Percentiles rank a stretch among this genome's conserved stretches.
These are phyloP conservation scores for Rhinophrynus dorsalis DNA, from an alignment of 2,797 vertebrate genomes.

Conservation along the genomic window DNA sequence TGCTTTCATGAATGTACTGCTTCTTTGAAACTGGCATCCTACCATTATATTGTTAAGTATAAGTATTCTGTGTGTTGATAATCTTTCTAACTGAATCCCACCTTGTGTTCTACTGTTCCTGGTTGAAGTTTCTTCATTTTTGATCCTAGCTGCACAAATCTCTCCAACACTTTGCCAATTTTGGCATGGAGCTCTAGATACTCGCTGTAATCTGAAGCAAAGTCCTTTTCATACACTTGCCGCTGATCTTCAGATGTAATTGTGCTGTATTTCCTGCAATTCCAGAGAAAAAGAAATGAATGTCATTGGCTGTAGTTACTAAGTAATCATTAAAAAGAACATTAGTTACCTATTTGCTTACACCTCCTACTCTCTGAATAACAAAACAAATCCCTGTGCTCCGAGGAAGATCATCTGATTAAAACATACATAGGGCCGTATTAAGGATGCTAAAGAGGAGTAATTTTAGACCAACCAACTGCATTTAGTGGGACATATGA, in stretches of 20 bases:
- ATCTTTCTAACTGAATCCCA: no score
- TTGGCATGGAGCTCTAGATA: slow-evolving; percentile 75
- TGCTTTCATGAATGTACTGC: background rate
- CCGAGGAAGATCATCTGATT: no score
- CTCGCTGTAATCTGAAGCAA: slow-evolving; percentile 79
- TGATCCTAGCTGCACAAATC: slow-evolving; percentile 80
- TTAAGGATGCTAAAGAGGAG: no score
- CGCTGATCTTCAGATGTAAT: slow-evolving; percentile 74
- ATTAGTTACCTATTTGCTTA: no score
- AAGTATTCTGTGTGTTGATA: no score
- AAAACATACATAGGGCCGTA: no score
- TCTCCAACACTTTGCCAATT: slow-evolving; percentile 73
- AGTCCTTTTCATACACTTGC: slow-evolving; percentile 79
- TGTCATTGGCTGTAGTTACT: background rate
- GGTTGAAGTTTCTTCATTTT: slow-evolving; percentile 78
- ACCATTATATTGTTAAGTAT: no score
- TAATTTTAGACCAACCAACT: no score
- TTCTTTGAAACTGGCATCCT: background rate
- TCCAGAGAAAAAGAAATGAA: slow-evolving; percentile 1
- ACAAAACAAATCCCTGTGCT: no score
- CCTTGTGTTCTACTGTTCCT: slow-evolving; percentile 81
- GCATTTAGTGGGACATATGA: no score
- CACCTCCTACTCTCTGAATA: background rate
- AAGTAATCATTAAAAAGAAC: background rate
- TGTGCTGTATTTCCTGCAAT: slow-evolving; percentile 74